phyloP scores from a whole-genome alignment of 1,140 invertebrate genomes.

The Globodera rostochiensis region DNA sequence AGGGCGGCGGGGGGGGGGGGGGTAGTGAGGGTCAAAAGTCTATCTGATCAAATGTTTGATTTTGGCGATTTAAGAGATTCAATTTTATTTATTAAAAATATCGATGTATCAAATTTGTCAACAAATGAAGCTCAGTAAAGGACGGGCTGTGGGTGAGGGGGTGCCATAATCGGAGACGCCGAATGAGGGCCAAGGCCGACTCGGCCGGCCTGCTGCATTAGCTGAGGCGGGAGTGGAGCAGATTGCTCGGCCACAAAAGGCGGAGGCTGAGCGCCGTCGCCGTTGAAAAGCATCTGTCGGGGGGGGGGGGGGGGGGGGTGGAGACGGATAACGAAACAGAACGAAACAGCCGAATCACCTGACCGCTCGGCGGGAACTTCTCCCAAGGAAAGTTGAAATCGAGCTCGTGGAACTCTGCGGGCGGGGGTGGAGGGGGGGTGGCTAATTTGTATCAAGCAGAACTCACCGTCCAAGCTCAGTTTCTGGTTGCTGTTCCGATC shows the following conservation, averaged over 20 bases:
- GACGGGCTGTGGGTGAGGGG: constrained; percentile 20
- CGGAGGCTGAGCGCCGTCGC: background rate
- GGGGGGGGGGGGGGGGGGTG: background rate
- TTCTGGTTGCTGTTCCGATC: constrained; percentile 31
- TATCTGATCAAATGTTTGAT: no score
- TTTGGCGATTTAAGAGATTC: no score
- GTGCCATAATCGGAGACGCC: background rate
- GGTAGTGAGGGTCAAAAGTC: background rate
- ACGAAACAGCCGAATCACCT: background rate
- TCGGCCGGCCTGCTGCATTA: background rate
- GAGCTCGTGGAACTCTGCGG: constrained; percentile 33
- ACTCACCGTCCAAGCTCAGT: constrained; percentile 37
- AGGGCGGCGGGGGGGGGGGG: no score
- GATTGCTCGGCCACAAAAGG: constrained; percentile 23
- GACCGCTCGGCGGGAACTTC: constrained; percentile 29
- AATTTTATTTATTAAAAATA: no score
- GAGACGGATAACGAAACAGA: no score
- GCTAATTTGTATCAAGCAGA: no score
- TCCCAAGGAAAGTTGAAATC: constrained; percentile 42
- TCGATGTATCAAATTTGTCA: no score
- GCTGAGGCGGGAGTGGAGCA: background rate
- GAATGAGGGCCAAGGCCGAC: constrained; percentile 1
- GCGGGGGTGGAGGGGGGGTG: background rate
- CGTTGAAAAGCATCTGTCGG: constrained; percentile 23
- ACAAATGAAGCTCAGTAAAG: no score